Conservation (phyloP, 2,888 invertebrate species). For the Philereme vetulata region DNA sequence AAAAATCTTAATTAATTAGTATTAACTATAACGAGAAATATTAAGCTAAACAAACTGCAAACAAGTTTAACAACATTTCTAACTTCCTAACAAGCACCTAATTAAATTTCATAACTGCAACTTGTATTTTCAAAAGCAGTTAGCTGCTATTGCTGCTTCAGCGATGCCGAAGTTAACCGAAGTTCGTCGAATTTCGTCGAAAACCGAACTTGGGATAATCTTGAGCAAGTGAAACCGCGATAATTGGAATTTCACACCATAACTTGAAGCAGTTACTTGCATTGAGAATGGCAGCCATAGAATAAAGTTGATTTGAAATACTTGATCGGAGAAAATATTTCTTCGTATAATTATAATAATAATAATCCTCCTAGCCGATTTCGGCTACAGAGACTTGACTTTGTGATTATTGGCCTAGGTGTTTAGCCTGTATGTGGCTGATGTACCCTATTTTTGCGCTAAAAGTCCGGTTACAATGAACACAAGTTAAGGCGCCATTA, state of each 20-base stretch:
- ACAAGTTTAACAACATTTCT: neutral
- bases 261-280: slow-evolving; percentile 35
- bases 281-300: slow-evolving; percentile 40
- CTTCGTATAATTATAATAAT: too few species aligned
- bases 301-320: too few species aligned
- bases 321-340: too few species aligned
- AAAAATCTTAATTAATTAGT: too few species aligned
- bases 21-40: too few species aligned
- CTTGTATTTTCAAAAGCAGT: slow-evolving; percentile 40
- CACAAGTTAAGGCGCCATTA: too few species aligned
- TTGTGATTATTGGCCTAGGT: too few species aligned
- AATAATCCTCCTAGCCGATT: too few species aligned
- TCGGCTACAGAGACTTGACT: too few species aligned
- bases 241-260: slow-evolving; percentile 45
- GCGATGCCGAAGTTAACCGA: slow-evolving; percentile 44
- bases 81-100: neutral
- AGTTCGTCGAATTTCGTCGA: slow-evolving; percentile 49
- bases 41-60: neutral
- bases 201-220: slow-evolving; percentile 42
- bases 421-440: too few species aligned
- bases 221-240: slow-evolving; percentile 50
- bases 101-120: slow-evolving; percentile 27
- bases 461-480: too few species aligned
- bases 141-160: slow-evolving; percentile 16
- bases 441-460: too few species aligned